Evolutionary conservation across 2,888 invertebrate genomes (phyloP).

Genomic region (Mesorhabditis sp.): DNA sequence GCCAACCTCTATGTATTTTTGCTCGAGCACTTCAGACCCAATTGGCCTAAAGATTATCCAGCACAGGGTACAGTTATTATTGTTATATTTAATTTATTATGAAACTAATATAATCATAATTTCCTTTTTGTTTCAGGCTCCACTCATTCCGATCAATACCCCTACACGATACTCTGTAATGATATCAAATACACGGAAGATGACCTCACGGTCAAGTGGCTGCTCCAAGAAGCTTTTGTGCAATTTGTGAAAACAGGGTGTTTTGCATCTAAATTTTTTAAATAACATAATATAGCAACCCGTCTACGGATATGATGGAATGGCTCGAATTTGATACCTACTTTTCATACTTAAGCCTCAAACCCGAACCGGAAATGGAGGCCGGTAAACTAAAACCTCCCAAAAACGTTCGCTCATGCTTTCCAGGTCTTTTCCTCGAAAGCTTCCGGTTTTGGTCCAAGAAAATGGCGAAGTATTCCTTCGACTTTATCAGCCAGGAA

Average conservation of each 20-base stretch:
- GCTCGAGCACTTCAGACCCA: neutral
- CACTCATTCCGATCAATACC: neutral
- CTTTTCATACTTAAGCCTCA: neutral
- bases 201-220: conserved; percentile 4
- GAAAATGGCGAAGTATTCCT: neutral
- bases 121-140: neutral
- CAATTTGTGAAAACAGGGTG: conserved; percentile 1
- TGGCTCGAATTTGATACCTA: neutral
- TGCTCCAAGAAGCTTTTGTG: neutral
- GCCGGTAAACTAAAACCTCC: neutral
- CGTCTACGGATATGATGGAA: neutral
- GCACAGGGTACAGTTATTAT: neutral
- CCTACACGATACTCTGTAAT: neutral
- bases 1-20: neutral
- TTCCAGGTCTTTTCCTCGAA: neutral
- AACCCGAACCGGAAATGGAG: conserved; percentile 1
- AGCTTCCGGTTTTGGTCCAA: neutral
- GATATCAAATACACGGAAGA: neutral
- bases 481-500: neutral
- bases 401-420: neutral
- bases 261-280: neutral
- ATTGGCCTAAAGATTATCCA: neutral
- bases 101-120: neutral
- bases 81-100: too few species aligned
- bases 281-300: neutral